These are phyloP conservation scores for Mus musculus DNA, from an alignment of 2,113 vertebrate species.

Conservation along the genomic window GRCm39 chr4:142314501-142315000, in stretches of 20 bases:
- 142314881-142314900: slow-evolving; percentile 61
- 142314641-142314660: slow-evolving; percentile 61
- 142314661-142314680: slow-evolving; percentile 63
- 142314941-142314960: neutral
- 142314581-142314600: slow-evolving; percentile 24
- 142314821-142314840: slow-evolving; percentile 69
- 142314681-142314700: slow-evolving; percentile 69
- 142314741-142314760: slow-evolving; percentile 3
- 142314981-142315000: slow-evolving; percentile 38
- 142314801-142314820: slow-evolving; percentile 60
- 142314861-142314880: slow-evolving; percentile 14
- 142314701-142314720: neutral
- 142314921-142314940: slow-evolving; percentile 56
- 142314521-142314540: neutral
- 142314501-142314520: neutral
- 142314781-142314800: slow-evolving; percentile 7
- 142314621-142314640: slow-evolving; percentile 59
- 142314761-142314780: slow-evolving; percentile 78
- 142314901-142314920: slow-evolving; percentile 64
- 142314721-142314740: neutral
- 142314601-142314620: slow-evolving; percentile 57
- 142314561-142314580: slow-evolving; percentile 16
- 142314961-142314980: neutral
- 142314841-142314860: slow-evolving; percentile 61
- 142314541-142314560: neutral